A percentile compares a stretch with the other conserved stretches of the same genome.
These are phyloP conservation scores for Jacana jacana DNA, from an alignment of 2,113 vertebrate species.

Conservation along the genomic window DNA sequence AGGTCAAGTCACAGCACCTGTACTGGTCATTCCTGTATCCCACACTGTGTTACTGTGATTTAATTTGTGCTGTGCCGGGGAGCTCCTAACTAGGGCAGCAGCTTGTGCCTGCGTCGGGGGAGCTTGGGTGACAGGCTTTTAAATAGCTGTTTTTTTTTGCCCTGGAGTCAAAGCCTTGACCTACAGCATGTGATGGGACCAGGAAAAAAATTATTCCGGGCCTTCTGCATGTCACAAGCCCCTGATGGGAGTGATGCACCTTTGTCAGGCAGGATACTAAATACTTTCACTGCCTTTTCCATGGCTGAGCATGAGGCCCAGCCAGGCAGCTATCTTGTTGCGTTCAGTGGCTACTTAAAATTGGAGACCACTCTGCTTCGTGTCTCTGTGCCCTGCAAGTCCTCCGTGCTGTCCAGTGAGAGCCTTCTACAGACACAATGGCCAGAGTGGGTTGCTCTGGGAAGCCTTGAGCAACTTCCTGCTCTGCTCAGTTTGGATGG, in stretches of 20 bases:
- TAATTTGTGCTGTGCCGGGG: not conserved
- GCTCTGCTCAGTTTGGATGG: not conserved
- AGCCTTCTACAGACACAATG: fast-evolving
- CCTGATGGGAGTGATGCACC: fast-evolving
- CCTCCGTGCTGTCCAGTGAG: not conserved
- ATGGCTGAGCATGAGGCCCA: fast-evolving
- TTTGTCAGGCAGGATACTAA: fast-evolving
- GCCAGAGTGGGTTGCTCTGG: not conserved
- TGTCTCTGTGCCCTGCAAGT: not conserved
- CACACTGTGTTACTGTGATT: fast-evolving
- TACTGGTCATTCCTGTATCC: not conserved
- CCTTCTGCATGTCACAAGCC: fast-evolving
- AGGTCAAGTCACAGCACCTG: not conserved
- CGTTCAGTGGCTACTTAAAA: not conserved
- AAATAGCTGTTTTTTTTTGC: not conserved
- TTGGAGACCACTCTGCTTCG: fast-evolving
- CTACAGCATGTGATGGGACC: not conserved
- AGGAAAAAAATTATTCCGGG: not conserved
- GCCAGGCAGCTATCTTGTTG: fast-evolving
- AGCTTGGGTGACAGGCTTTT: not conserved
- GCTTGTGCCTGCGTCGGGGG: fast-evolving
- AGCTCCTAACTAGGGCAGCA: not conserved
- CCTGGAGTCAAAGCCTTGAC: not conserved
- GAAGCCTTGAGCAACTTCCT: not conserved
- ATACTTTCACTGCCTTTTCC: fast-evolving